Evolutionary conservation across 2,797 vertebrate species (phyloP), one percentile per base, ranked within the genome.

Genomic region (Microchirus variegatus): DNA sequence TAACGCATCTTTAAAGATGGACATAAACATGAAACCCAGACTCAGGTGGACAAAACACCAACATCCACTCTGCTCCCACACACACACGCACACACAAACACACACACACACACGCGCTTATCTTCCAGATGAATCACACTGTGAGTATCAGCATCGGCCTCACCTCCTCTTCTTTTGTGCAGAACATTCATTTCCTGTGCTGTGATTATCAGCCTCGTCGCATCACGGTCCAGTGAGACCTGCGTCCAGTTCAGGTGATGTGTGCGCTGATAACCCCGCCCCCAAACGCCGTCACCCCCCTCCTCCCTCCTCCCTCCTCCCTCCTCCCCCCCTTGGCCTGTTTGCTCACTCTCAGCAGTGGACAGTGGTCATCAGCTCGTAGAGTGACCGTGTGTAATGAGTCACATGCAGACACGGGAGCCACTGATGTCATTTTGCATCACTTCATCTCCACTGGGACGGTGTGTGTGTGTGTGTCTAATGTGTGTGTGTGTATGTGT

Each of bases 351-450:
- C 63, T 51, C 43, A 47, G 40, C 67, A 37, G 40, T 49, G 70
- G 70, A 76, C 78, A 67, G 60, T 63, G 68, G 16, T 12, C 61
- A 57, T 12, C 61, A 57, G 55, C 45, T 41, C 46, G 68, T 59
- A 68, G 71, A 68, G 71, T 56, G 41, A 63, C 45, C 65, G 10
- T 40, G n/a, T 9, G 50, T 74, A 79, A 77, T 80, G 81, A 89
- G 68, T 82, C 86, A 86, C 83, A 64, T 53, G 56, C 46, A 69
- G 67, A 48, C 61, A 64, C 55, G 6, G 77, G 62, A 79, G 78
- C 40, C 50, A 80, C 81, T 81, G 52, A 73, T 84, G 81, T 85
- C 83, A 81, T 79, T 73, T 60, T 73, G 73, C 74, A 82, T 88
- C 79, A 74, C 67, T 77, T 83, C 78, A 68, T 70, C 75, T 70